phyloP scores from a whole-genome alignment of 64 coral and sea anemone genomes.

The Exaiptasia diaphana region DNA sequence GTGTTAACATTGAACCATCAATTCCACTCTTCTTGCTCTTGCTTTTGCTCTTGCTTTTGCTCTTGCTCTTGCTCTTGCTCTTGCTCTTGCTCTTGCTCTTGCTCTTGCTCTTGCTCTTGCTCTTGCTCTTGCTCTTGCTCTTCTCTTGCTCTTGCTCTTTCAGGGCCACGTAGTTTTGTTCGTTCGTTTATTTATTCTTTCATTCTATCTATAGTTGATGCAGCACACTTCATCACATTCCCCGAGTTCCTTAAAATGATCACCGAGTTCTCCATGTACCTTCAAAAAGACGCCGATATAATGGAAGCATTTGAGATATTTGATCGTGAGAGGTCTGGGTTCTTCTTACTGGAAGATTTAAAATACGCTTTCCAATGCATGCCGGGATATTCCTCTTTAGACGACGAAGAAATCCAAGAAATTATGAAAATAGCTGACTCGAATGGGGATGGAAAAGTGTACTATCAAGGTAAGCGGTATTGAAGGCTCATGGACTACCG shows the following conservation, averaged over 20 bases:
- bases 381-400: neutral
- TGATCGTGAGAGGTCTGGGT: constrained; percentile 33
- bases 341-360: constrained; percentile 22
- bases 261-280: neutral
- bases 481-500: too few relatives aligned
- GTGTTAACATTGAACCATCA: too few relatives aligned
- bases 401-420: constrained; percentile 31
- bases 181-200: too few relatives aligned
- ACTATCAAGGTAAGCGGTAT: constrained; percentile 54
- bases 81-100: too few relatives aligned
- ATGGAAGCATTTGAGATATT: constrained; percentile 47
- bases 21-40: too few relatives aligned
- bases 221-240: constrained; percentile 51
- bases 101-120: too few relatives aligned
- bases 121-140: too few relatives aligned
- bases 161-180: too few relatives aligned
- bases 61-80: too few relatives aligned
- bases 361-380: constrained; percentile 21
- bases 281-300: constrained; percentile 35
- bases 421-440: constrained; percentile 45
- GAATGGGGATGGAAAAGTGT: constrained; percentile 40
- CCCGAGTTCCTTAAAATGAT: constrained; percentile 40
- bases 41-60: too few relatives aligned
- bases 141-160: too few relatives aligned
- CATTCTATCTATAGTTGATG: too few relatives aligned